Conservation (phyloP, 64 coral and sea anemone species). For the Anthopleura sola region DNA sequence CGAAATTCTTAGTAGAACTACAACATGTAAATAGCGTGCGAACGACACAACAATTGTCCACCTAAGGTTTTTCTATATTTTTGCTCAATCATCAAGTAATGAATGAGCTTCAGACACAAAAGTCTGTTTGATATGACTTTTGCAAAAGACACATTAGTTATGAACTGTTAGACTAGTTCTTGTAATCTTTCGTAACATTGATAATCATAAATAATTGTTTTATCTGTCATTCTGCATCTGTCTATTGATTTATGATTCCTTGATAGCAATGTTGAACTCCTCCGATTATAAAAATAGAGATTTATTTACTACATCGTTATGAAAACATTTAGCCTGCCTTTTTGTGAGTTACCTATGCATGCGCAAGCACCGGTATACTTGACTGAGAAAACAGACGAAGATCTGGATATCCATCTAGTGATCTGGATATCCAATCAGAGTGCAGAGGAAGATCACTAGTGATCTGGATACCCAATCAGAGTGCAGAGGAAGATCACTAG, state of each 20-base stretch:
- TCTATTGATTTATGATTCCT: not conserved
- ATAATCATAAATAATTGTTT: conserved; percentile 8
- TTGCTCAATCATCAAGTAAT: not conserved
- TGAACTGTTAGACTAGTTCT: not conserved
- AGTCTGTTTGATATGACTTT: conserved; percentile 15
- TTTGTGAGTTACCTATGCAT: too few species aligned
- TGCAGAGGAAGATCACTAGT: too few species aligned
- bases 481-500: too few species aligned
- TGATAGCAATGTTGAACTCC: too few species aligned
- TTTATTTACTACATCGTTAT: too few species aligned
- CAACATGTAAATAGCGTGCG: not conserved
- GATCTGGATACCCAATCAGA: too few species aligned
- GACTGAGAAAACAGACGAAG: too few species aligned
- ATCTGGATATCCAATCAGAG: too few species aligned
- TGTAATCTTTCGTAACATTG: conserved; percentile 6
- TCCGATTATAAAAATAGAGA: too few species aligned
- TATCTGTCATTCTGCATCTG: not conserved
- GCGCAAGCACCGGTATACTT: too few species aligned
- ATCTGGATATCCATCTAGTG: too few species aligned
- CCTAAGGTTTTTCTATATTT: conserved; percentile 4
- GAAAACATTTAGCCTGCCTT: too few species aligned
- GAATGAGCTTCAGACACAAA: not conserved
- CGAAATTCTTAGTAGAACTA: not conserved
- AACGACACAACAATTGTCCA: not conserved
- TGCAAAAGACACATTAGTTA: not conserved